Conservation (phyloP, 2,113 vertebrate species). For the Anolis carolinensis region DNA sequence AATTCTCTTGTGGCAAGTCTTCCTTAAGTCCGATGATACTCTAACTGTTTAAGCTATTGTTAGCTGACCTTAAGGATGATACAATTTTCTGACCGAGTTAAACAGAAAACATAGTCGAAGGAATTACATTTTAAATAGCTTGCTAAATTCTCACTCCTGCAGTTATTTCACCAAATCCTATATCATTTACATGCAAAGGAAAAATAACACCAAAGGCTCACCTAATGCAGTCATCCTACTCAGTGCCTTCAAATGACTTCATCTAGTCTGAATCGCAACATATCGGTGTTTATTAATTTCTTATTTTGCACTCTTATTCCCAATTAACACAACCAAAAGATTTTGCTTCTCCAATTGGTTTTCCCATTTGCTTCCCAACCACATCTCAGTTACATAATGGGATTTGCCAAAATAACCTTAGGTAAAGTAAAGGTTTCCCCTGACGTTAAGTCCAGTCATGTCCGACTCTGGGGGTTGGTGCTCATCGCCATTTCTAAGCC, state of each 20-base stretch:
- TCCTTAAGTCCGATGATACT: background rate
- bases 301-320: background rate
- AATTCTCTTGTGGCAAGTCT: background rate
- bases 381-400: background rate
- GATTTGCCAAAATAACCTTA: background rate
- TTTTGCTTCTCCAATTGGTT: background rate
- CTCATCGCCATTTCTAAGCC: no score
- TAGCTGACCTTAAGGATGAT: slow-evolving; percentile 2
- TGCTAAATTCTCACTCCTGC: background rate
- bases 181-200: background rate
- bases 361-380: background rate
- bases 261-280: background rate
- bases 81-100: background rate
- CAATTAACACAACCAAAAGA: background rate
- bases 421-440: no score
- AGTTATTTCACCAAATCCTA: background rate
- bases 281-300: background rate
- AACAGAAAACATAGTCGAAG: background rate
- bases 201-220: background rate
- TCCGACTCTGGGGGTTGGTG: no score
- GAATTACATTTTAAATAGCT: background rate
- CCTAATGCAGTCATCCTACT: background rate
- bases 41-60: background rate
- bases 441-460: no score
- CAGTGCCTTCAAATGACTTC: background rate